Base-by-base conservation (phyloP, 2,113 vertebrate species). In the Oriolus oriolus region DNA sequence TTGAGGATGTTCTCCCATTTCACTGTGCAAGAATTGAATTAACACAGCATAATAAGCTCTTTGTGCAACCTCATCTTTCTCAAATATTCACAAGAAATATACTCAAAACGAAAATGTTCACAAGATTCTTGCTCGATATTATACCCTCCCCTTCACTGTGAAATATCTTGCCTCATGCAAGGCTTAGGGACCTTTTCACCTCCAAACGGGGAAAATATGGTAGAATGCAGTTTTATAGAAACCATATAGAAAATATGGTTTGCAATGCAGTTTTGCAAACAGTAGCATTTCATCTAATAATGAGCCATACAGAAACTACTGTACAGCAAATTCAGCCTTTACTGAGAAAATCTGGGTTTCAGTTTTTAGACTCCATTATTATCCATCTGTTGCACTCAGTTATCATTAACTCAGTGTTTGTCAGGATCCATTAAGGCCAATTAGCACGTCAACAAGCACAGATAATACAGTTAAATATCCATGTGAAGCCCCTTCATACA, bases 341-440 rank as follows among this genome's bases (percentile, higher is more conserved):
- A 39, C 63, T 47, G 64, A 63, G 66, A 70, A 91, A 83, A 93
- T 90, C 68, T 75, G 33, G 11, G 68, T 61, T 83, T 91, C 90
- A 42, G 71, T 59, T 91, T 89, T 93, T 83, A 89, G 41, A 54
- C 70, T 87, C 31, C 66, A 69, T 90, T 94, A 57, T 80, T 69
- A 93, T 56, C 90, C 82, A 90, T 83, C 85, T 94, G 90, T 83
- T 96, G 85, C 70, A 77, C 75, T 94, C 59, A 82, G 63, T 97
- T 93, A 91, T 75, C 80, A 74, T 95, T 85, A 95, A 90, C 71
- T 95, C 65, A 49, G 64, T 83, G 59, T 92, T 94, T 93, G 85
- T 96, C 92, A 97, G 86, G 90, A 95, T 80, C 82, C 92, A 94
- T 96, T 96, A 94, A 94, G 88, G 78, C 60, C 60, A 96, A 96